Percentiles rank a stretch among this genome's conserved stretches.
Conservation (phyloP, 2,797 vertebrate genomes). For the Danio aesculapii region DNA sequence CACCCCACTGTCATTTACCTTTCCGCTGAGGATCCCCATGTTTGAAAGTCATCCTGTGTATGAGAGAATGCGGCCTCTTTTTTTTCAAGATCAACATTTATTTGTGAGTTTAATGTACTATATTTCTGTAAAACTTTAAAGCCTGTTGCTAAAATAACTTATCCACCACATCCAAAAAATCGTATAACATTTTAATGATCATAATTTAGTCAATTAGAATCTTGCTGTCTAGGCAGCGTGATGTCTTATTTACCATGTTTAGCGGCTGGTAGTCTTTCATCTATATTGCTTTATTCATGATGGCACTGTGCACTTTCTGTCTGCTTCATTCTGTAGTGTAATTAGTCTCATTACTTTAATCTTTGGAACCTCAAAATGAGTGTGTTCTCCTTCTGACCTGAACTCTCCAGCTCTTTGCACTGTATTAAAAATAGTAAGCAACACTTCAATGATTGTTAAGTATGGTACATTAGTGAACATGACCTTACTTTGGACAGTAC, state of each 20-base stretch:
- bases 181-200: neutral
- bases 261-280: neutral
- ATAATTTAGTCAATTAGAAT: neutral
- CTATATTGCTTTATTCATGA: constrained; percentile 28
- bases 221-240: neutral
- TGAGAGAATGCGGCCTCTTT: neutral
- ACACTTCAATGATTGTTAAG: neutral
- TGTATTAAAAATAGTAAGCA: neutral
- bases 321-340: constrained; percentile 9
- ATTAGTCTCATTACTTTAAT: constrained; percentile 30
- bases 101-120: neutral
- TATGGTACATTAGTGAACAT: neutral
- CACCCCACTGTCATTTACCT: constrained; percentile 49
- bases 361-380: constrained; percentile 3
- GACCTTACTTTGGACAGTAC: too few relatives aligned
- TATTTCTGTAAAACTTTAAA: neutral
- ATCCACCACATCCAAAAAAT: neutral
- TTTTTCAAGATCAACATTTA: neutral
- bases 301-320: neutral
- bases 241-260: constrained; percentile 27
- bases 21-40: constrained; percentile 42
- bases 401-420: neutral
- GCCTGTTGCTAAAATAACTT: neutral
- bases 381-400: constrained; percentile 8
- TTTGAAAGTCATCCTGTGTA: constrained; percentile 42